Evolutionary conservation across 2,797 vertebrate genomes (phyloP), one percentile per base, ranked within the genome.

Genomic region (Hozukius guyotensis): DNA sequence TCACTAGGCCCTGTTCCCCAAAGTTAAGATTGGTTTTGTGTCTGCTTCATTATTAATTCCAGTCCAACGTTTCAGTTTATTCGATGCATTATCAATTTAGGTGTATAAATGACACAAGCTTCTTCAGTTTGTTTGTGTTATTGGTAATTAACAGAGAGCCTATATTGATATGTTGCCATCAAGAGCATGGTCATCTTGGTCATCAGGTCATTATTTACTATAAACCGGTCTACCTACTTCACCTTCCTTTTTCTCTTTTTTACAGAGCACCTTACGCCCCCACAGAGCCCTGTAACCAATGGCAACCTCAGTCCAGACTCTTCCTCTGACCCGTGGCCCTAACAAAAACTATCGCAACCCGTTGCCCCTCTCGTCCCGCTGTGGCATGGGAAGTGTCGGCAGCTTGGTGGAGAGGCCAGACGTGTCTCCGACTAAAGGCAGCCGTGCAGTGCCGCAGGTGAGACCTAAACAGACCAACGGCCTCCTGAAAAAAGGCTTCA

Each of bases 381-480:
- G 96, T 94, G 93, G 92, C 91, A 99, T 99, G 99, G 99, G 99
- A 88, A 99, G 98, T 1, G 98, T 99, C 81, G 97, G 99, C 88
- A 99, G 99, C 90, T 96, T 99, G 88, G 96, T 99, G 89, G 98
- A 99, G 93, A 96, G 97, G 82, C 96, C 97, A 5, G 97, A 98
- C 22, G 91, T 96, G 56, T 96, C 97, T 24, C 96, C 97, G n/a
- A 90, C 96, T 31, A 97, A 95, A 90, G 89, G 92, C 6, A 96
- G 88, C 16, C 94, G 93, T 0, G 96, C 97, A 0, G 95, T 96
- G 64, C 96, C 97, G 0, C 96, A 97, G 87, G 94, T 93, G 62
- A 96, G 96, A 60, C 95, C 97, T 70, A 96, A 97, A 72, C 97
- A 97, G 86, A 95, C 91, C 1, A 97, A 98, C 6, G 97, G 97